These are phyloP conservation scores for Volucella bombylans DNA, from an alignment of 2,888 invertebrate species.

Conservation along the genomic window DNA sequence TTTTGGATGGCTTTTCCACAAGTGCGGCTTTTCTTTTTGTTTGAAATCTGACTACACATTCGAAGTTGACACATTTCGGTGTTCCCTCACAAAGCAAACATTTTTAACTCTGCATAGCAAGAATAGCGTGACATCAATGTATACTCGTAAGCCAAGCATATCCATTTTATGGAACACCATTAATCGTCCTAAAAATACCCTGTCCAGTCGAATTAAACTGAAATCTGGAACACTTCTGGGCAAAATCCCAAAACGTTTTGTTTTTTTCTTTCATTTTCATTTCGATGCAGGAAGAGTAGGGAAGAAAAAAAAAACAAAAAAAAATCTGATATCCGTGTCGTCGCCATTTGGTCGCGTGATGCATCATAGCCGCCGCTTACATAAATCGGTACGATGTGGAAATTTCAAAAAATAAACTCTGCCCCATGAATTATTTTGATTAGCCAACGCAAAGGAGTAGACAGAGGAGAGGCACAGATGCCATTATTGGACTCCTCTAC, in stretches of 20 bases:
- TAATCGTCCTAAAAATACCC: slow-evolving; percentile 59
- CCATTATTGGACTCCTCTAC: slow-evolving; percentile 57
- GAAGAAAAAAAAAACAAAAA: slow-evolving; percentile 16
- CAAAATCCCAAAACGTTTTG: slow-evolving; percentile 51
- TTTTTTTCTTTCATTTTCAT: slow-evolving; percentile 17
- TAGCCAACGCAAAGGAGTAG: slow-evolving; percentile 32
- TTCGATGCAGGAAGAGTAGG: slow-evolving; percentile 8
- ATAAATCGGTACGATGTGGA: slow-evolving; percentile 40
- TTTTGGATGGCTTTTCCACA: too few relatives aligned
- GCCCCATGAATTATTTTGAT: slow-evolving; percentile 67
- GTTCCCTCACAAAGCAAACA: slow-evolving; percentile 42
- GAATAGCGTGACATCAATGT: slow-evolving; percentile 14
- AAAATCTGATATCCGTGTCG: slow-evolving; percentile 62
- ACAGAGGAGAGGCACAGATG: slow-evolving; percentile 3
- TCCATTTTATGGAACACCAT: slow-evolving; percentile 59
- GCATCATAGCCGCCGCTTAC: slow-evolving; percentile 36
- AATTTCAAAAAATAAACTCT: slow-evolving; percentile 52
- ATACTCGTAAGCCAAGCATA: slow-evolving; percentile 24
- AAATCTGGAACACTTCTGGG: slow-evolving; percentile 68
- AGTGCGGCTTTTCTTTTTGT: too few relatives aligned
- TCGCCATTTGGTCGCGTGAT: slow-evolving; percentile 67
- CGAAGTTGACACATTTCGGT: slow-evolving; percentile 50
- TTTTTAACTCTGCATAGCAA: slow-evolving; percentile 32
- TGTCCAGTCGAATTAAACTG: slow-evolving; percentile 59
- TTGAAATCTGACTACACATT: slow-evolving; percentile 24